Conservation (phyloP, 2,888 invertebrate genomes). For the Patella pellucida region DNA sequence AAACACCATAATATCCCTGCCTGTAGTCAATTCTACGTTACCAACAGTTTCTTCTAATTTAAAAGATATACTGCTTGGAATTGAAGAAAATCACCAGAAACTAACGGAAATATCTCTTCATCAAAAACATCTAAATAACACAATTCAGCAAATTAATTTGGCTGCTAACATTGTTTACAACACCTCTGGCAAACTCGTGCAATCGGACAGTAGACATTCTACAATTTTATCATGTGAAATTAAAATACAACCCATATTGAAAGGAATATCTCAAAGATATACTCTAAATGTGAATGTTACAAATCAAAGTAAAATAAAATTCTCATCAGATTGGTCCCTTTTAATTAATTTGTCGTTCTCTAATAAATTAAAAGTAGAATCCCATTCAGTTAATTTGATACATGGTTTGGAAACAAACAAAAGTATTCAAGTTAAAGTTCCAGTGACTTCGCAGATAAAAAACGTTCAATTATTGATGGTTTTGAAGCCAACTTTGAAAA, state of each 20-base stretch:
- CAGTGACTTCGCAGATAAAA: neutral
- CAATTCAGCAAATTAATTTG: conserved; percentile 10
- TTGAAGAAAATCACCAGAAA: neutral
- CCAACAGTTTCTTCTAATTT: neutral
- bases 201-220: neutral
- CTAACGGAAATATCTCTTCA: conserved; percentile 1
- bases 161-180: neutral
- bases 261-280: neutral
- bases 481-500: neutral
- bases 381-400: neutral
- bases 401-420: neutral
- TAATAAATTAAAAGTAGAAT: neutral
- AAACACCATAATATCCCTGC: neutral
- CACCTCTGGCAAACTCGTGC: neutral
- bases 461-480: neutral
- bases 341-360: neutral
- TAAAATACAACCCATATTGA: neutral
- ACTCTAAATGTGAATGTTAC: neutral
- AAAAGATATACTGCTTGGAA: conserved; percentile 10
- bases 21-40: neutral
- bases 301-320: neutral
- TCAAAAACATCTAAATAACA: conserved; percentile 2
- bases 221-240: neutral
- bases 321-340: neutral
- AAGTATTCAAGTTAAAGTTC: neutral